Evolutionary conservation across 1,140 invertebrate genomes (phyloP).

Genomic region (Drosophila nebulosa): DNA sequence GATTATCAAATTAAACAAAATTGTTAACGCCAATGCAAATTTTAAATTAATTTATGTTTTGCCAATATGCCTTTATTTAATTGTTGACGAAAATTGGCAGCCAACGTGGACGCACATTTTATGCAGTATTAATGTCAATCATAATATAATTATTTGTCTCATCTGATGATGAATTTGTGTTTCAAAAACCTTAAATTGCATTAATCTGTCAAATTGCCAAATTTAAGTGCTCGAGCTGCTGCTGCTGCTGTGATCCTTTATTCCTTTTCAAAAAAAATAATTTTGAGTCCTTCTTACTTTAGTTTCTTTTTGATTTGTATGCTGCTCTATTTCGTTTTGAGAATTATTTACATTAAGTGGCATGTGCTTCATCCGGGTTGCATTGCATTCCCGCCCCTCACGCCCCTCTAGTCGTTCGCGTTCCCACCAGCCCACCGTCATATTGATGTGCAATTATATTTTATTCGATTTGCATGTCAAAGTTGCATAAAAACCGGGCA

Average conservation of each 20-base stretch:
- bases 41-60: background rate
- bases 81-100: background rate
- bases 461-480: slow-evolving; percentile 65
- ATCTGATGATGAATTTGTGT: background rate
- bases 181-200: background rate
- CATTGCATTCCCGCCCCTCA: background rate
- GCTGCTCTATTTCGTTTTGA: background rate
- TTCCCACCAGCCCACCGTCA: background rate
- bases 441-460: slow-evolving; percentile 48
- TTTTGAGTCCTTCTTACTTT: background rate
- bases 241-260: too few relatives aligned
- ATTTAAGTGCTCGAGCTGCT: too few relatives aligned
- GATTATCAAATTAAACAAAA: background rate
- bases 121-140: background rate
- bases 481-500: slow-evolving; percentile 48
- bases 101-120: background rate
- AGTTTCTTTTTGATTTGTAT: background rate
- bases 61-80: too few relatives aligned
- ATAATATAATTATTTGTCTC: background rate
- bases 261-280: too few relatives aligned
- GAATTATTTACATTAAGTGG: background rate
- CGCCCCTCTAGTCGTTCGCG: background rate
- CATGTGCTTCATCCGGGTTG: background rate
- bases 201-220: background rate
- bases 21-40: background rate